Conservation (phyloP, 2,888 invertebrate genomes). For the Drosophila nigricruria region DNA sequence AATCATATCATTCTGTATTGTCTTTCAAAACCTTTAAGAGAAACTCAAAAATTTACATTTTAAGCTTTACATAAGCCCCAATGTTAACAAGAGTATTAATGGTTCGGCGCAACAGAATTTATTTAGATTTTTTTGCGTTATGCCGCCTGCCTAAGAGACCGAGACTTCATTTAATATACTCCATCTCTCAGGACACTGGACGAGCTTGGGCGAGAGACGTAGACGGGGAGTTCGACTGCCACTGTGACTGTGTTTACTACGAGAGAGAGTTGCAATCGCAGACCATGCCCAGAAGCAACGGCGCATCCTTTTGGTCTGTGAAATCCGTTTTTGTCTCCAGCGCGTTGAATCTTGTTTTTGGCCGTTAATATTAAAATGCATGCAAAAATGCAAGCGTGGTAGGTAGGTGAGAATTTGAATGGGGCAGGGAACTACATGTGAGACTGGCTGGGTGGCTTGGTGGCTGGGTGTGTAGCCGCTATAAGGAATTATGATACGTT, state of each 20-base stretch:
- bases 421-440: conserved; percentile 19
- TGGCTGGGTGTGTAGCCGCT: conserved; percentile 13
- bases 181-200: conserved; percentile 40
- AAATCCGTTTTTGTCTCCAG: conserved; percentile 73
- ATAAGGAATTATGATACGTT: conserved; percentile 78
- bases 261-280: conserved; percentile 67
- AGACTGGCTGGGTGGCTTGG: neutral
- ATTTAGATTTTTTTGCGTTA: conserved; percentile 19
- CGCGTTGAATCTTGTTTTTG: conserved; percentile 69
- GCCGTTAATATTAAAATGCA: conserved; percentile 78
- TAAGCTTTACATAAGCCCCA: neutral
- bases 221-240: neutral
- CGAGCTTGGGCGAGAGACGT: neutral
- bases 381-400: conserved; percentile 70
- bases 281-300: conserved; percentile 76
- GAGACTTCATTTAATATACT: conserved; percentile 77
- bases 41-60: neutral
- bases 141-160: conserved; percentile 52
- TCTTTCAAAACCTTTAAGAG: no score
- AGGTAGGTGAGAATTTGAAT: conserved; percentile 32
- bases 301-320: conserved; percentile 72
- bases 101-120: neutral
- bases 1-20: no score
- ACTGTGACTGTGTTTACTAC: conserved; percentile 15
- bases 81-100: neutral